phyloP scores from a whole-genome alignment of 2,888 invertebrate species.

The Rhamphomyia laevipes region DNA sequence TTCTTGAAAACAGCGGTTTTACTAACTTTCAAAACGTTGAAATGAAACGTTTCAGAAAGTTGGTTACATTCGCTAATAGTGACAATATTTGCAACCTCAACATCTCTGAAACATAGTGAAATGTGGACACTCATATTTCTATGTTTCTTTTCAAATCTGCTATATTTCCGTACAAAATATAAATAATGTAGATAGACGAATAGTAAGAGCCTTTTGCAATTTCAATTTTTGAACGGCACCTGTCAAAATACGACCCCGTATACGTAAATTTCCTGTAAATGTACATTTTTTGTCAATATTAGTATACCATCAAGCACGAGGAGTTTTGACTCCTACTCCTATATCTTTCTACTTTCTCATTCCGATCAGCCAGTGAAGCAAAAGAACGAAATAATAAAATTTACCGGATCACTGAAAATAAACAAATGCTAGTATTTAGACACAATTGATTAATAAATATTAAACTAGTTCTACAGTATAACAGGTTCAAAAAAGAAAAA shows the following conservation, averaged over 20 bases:
- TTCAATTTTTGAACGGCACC: slow-evolving; percentile 96
- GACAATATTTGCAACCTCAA: slow-evolving; percentile 89
- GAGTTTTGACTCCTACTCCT: slow-evolving; percentile 95
- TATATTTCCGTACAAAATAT: slow-evolving; percentile 96
- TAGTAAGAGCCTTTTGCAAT: slow-evolving; percentile 98
- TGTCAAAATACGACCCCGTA: slow-evolving; percentile 93
- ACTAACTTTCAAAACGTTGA: too few relatives aligned
- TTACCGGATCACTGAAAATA: too few relatives aligned
- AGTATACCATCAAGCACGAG: slow-evolving; percentile 89
- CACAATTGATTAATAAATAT: too few relatives aligned
- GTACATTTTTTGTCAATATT: slow-evolving; percentile 99
- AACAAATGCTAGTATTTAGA: too few relatives aligned
- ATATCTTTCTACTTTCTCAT: too few relatives aligned
- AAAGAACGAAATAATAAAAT: too few relatives aligned
- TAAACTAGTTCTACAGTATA: too few relatives aligned
- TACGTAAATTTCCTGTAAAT: slow-evolving; percentile 96
- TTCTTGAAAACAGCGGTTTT: too few relatives aligned
- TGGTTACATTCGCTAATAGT: slow-evolving; percentile 99
- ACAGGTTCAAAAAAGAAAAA: too few relatives aligned
- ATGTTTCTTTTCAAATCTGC: slow-evolving; percentile 97
- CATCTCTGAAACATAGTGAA: slow-evolving; percentile 97
- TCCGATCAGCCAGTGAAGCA: too few relatives aligned
- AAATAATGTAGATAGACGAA: slow-evolving; percentile 95
- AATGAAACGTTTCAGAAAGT: slow-evolving; percentile 94
- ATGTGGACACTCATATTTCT: slow-evolving; percentile 98